These are phyloP conservation scores for Pentalonia nigronervosa DNA, from an alignment of 1,140 invertebrate genomes.

Conservation along the genomic window DNA sequence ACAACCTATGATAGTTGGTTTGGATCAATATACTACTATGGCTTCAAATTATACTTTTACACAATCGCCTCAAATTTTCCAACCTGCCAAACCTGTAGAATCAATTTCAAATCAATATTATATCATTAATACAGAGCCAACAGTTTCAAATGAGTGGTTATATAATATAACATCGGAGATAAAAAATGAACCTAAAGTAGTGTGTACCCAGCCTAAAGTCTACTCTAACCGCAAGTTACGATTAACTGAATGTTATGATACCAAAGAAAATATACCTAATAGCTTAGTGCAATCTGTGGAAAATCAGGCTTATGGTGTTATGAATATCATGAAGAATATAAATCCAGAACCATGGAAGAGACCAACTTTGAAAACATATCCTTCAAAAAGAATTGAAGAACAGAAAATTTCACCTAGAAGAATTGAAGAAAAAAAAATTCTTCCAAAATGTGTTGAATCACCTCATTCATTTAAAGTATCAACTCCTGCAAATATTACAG, in stretches of 20 bases:
- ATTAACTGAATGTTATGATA: slow-evolving; percentile 27
- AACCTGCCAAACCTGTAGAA: slow-evolving; percentile 33
- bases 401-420: slow-evolving; percentile 27
- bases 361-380: slow-evolving; percentile 50
- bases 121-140: slow-evolving; percentile 46
- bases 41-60: slow-evolving; percentile 51
- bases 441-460: slow-evolving; percentile 33
- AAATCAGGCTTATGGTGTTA: slow-evolving; percentile 35
- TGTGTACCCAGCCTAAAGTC: slow-evolving; percentile 39
- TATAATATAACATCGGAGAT: slow-evolving; percentile 34
- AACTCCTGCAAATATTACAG: slow-evolving; percentile 11
- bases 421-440: slow-evolving; percentile 53
- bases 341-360: slow-evolving; percentile 55
- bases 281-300: slow-evolving; percentile 39
- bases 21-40: slow-evolving; percentile 52
- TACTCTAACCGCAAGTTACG: slow-evolving; percentile 30
- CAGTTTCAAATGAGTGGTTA: slow-evolving; percentile 31
- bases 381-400: slow-evolving; percentile 55
- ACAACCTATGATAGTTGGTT: slow-evolving; percentile 42
- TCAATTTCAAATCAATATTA: slow-evolving; percentile 44
- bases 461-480: neutral
- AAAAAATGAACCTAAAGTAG: slow-evolving; percentile 27
- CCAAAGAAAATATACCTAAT: slow-evolving; percentile 57
- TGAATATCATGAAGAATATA: slow-evolving; percentile 49
- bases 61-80: slow-evolving; percentile 47